Conservation (phyloP, 2,888 invertebrate genomes). For the Tryphoninae sp. region DNA sequence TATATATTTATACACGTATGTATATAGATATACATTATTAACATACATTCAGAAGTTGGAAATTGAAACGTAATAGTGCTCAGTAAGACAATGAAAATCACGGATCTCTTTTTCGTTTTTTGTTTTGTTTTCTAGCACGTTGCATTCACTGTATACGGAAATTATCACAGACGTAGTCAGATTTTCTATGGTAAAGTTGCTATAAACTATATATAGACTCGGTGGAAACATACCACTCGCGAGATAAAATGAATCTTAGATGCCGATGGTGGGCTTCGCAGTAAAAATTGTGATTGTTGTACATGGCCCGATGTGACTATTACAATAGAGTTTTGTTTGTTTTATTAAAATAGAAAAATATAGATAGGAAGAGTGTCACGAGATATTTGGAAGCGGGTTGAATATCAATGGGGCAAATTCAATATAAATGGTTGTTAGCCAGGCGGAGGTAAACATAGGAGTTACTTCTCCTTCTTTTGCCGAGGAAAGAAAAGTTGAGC, state of each 20-base stretch:
- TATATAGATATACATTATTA: background rate
- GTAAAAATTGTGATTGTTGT: background rate
- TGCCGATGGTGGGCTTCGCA: background rate
- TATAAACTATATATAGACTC: constrained; percentile 65
- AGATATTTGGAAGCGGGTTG: background rate
- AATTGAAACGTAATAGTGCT: background rate
- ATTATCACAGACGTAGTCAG: constrained; percentile 78
- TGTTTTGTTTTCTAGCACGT: constrained; percentile 13
- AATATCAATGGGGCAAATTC: background rate
- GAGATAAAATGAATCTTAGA: constrained; percentile 39
- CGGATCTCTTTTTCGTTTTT: constrained; percentile 4
- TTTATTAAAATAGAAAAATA: constrained; percentile 57
- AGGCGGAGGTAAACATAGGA: background rate
- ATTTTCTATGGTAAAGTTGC: constrained; percentile 70
- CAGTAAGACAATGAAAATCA: background rate
- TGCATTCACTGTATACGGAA: constrained; percentile 57
- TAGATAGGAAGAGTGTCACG: constrained; percentile 3
- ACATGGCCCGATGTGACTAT: background rate
- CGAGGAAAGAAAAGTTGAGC: background rate
- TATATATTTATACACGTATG: background rate
- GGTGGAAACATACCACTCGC: constrained; percentile 29
- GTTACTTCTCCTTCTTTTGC: background rate
- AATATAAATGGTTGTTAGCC: background rate
- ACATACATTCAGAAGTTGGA: background rate
- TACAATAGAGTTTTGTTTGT: background rate